Conservation (phyloP, 2,113 vertebrate genomes). For the Pongo pygmaeus region DNA sequence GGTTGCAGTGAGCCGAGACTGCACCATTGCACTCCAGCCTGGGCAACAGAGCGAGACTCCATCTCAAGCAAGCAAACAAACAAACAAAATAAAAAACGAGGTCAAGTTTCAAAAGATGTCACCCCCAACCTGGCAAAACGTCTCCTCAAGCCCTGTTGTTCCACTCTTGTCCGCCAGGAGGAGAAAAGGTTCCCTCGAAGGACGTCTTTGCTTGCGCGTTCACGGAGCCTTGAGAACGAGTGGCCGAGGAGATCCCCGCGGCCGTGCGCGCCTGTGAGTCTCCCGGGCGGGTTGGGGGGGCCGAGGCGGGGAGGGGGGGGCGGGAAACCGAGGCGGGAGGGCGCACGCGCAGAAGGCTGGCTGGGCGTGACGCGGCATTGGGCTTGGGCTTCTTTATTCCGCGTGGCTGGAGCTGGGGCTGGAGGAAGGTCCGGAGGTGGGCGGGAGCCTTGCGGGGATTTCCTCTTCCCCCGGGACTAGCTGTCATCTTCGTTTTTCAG, state of each 20-base stretch:
- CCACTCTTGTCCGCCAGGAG: background rate
- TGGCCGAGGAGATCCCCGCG: background rate
- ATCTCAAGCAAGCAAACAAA: too few relatives aligned
- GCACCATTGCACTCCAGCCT: too few relatives aligned
- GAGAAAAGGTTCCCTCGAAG: background rate
- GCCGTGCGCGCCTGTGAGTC: fast-evolving
- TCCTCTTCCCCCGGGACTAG: background rate
- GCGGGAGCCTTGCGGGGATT: fast-evolving
- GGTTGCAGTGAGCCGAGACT: too few relatives aligned
- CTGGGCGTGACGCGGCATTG: fast-evolving
- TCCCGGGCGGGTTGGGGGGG: too few relatives aligned
- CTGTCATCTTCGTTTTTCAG: background rate
- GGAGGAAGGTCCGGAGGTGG: background rate
- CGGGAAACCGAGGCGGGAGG: too few relatives aligned
- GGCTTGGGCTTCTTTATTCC: fast-evolving
- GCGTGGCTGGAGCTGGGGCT: too few relatives aligned
- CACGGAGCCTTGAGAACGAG: background rate
- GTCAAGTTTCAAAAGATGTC: background rate
- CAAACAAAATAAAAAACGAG: background rate
- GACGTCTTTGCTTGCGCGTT: background rate
- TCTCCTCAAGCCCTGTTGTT: background rate
- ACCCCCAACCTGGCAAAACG: background rate
- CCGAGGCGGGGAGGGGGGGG: fast-evolving
- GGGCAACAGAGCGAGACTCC: too few relatives aligned
- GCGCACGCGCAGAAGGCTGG: background rate